Evolutionary conservation across 2,888 invertebrate species (phyloP), one percentile per base, ranked within the genome.

Genomic region (Chesias legatella): DNA sequence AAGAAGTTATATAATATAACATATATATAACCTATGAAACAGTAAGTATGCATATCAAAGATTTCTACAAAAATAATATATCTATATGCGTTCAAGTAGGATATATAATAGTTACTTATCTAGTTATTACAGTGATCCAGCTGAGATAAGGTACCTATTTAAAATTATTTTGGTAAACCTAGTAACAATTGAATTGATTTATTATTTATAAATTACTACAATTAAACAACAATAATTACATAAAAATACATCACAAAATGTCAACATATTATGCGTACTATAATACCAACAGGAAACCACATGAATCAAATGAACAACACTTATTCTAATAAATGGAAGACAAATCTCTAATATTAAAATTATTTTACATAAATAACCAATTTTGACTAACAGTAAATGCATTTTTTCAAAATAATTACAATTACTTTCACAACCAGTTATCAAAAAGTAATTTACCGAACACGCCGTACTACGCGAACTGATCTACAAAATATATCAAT

Each of bases 291-390:
- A n/a, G n/a, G 10, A 9, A 1, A 25, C 9, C 1, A 26, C 10
- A 22, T 6, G 8, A 31, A 27, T 6, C 27, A 37, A 34, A 29
- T 26, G 13, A 40, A 63, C 59, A 52, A 59, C 47, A 63, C 63
- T 62, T 69, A 63, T 34, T 47, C 63, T 68, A 69, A 37, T 47
- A 51, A 66, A 60, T 73, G 74, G 74, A 74, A 73, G 73, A 73
- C 74, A 59, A 62, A 60, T 61, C 57, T 54, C 56, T 64, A 53
- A 48, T 39, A 48, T 56, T 47, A 56, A 67, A 63, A 57, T 56
- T 27, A 61, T 56, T 37, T 29, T 37, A 51, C 48, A 43, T 44
- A 48, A 42, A 17, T 17, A 17, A 17, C 13, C 2, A 17, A 17
- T 17, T 3, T 3, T 24, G 21, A 37, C 34, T 30, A 26, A 36